phyloP scores from a whole-genome alignment of 2,113 vertebrate species.

The Physeter macrocephalus region DNA sequence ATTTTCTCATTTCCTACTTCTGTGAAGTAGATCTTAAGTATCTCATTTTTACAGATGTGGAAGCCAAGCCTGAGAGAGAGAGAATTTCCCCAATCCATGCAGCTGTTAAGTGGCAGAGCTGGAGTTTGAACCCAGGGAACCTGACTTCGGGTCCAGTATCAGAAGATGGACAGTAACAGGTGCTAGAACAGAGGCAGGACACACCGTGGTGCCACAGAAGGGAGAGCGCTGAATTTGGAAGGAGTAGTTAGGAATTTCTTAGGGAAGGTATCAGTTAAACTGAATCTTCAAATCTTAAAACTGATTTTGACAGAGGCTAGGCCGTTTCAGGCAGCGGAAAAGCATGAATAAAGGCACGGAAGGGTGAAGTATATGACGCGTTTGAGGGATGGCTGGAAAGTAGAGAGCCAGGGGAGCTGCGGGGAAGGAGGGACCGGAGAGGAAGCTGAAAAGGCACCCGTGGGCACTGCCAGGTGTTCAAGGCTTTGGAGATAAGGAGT shows the following conservation, averaged over 20 bases:
- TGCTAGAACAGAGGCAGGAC: background rate
- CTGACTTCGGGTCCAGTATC: background rate
- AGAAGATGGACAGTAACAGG: background rate
- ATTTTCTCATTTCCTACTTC: background rate
- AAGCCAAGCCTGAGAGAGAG: background rate
- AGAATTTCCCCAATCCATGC: background rate
- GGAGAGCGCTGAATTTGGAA: background rate
- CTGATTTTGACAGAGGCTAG: background rate
- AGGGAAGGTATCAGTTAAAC: background rate
- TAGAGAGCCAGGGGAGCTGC: background rate
- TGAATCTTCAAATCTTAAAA: background rate
- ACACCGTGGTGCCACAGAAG: background rate
- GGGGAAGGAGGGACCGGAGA: background rate
- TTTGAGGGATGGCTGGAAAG: background rate
- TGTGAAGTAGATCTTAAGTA: background rate
- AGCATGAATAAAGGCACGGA: background rate
- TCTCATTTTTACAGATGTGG: background rate
- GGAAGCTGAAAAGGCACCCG: background rate
- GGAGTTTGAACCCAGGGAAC: background rate
- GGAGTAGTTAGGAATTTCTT: background rate
- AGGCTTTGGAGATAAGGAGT: background rate
- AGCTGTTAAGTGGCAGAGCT: background rate
- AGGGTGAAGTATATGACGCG: background rate
- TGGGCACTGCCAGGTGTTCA: background rate
- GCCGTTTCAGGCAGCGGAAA: background rate